phyloP scores from a whole-genome alignment of 2,888 invertebrate genomes.

The Omphaloscelis lunosa region DNA sequence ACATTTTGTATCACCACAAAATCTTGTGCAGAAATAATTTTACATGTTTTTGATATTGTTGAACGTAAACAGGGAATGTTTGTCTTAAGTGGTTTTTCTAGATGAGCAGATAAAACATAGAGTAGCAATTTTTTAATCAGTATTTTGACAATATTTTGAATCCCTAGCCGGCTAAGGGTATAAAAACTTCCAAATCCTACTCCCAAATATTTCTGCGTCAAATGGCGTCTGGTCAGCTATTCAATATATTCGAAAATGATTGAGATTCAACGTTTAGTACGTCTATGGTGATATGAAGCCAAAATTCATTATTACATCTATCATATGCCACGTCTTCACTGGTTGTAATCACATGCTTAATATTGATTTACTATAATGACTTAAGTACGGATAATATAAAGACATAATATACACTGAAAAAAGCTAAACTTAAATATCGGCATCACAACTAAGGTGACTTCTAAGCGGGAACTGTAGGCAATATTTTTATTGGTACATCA shows the following conservation, averaged over 20 bases:
- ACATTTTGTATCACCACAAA: constrained; percentile 62
- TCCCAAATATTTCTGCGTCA: not conserved
- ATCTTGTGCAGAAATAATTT: constrained; percentile 16
- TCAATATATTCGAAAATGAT: constrained; percentile 21
- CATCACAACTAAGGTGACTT: constrained; percentile 60
- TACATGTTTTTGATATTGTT: constrained; percentile 2
- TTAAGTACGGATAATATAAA: constrained; percentile 58
- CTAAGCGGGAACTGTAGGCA: constrained; percentile 69
- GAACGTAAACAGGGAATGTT: not conserved
- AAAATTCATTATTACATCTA: constrained; percentile 34
- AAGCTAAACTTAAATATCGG: constrained; percentile 50
- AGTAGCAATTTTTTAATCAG: not conserved
- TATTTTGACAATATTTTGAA: no score
- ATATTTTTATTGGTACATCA: constrained; percentile 73
- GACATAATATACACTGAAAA: constrained; percentile 64
- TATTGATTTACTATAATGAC: constrained; percentile 53
- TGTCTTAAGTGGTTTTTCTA: not conserved
- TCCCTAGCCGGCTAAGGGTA: not conserved
- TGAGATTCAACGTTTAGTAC: constrained; percentile 21
- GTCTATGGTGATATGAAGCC: constrained; percentile 19
- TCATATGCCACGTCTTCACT: constrained; percentile 63
- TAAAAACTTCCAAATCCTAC: not conserved
- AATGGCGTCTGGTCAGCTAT: constrained; percentile 3
- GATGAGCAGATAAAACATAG: not conserved
- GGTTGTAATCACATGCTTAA: constrained; percentile 58